These are phyloP conservation scores for Darevskia mixta DNA, from an alignment of 2,797 vertebrate species.

Conservation along the genomic window DNA sequence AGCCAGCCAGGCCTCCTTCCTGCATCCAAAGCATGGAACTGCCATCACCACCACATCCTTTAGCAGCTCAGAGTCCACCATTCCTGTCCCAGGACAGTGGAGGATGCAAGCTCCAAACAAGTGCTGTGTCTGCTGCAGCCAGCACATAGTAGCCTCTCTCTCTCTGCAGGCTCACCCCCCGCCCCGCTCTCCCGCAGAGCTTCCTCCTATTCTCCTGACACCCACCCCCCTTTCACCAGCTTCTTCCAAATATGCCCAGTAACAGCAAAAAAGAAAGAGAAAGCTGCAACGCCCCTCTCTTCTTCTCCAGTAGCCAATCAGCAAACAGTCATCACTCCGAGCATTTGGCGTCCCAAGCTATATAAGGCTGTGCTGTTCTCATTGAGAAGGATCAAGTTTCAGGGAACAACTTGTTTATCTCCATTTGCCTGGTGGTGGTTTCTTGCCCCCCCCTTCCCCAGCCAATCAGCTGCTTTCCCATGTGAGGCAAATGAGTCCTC, in stretches of 20 bases:
- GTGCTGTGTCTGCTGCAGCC: conserved; percentile 39
- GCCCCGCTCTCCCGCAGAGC: not conserved
- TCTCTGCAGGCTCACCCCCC: not conserved
- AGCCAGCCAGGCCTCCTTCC: not conserved
- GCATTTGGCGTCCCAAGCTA: conserved; percentile 2
- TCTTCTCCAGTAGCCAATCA: conserved; percentile 62
- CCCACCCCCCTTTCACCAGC: not conserved
- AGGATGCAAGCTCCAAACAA: conserved; percentile 64
- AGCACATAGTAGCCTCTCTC: not conserved
- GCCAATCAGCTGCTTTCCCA: not conserved
- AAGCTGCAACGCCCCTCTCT: conserved; percentile 1
- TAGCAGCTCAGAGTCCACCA: conserved; percentile 57
- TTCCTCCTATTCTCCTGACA: conserved; percentile 31
- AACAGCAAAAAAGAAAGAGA: conserved; percentile 44
- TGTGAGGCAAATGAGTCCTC: not conserved
- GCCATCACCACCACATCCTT: not conserved
- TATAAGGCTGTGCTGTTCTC: conserved; percentile 57
- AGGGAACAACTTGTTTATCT: conserved; percentile 69
- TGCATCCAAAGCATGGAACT: not conserved
- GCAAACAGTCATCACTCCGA: conserved; percentile 24
- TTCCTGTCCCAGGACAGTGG: conserved; percentile 41
- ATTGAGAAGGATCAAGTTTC: conserved; percentile 55
- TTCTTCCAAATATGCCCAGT: conserved; percentile 71
- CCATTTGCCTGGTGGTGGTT: conserved; percentile 39
- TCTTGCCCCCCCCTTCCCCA: not conserved